Evolutionary conservation across 2,888 invertebrate genomes (phyloP), one percentile per base, ranked within the genome.

Genomic region (Lutraria lutraria): DNA sequence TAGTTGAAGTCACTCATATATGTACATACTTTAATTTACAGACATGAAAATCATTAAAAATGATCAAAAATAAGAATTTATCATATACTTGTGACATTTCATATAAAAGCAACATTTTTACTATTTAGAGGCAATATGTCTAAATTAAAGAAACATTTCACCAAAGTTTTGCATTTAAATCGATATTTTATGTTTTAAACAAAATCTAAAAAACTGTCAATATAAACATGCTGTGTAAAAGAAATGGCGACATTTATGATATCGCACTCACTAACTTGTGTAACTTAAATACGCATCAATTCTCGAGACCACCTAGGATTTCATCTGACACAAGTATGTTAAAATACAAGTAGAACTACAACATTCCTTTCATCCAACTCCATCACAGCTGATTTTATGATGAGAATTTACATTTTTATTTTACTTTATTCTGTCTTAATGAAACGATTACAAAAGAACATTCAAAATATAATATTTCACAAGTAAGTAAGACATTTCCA

Each of bases 401-500:
- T 16, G 3, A 16, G 16, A 34, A 76, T 76, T 76, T 76, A 34
- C 76, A 76, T 34, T 76, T 76, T 76, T 76, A 76, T 76, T 76
- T 34, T 19, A 34, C 34, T 19, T 34, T 76, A 34, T 76, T 76
- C 31, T 76, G 34, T 76, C 76, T 31, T 19, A 76, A 76, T 31
- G 31, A 76, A 31, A 76, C n/a, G 1, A 31, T 3, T 21, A 85
- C 43, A 85, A 80, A 80, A 85, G 85, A 85, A 52, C 31, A 60
- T 54, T 85, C 34, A 79, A 60, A 60, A 79, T 85, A 56, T 85
- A 60, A 79, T 43, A 85, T 85, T 79, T 85, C 79, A 80, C 85
- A 85, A 34, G 54, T 85, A 85, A 60, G 53, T 85, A 85, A 56
- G 85, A 72, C 54, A 85, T 85, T 85, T 85, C 13, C 53, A 83